Evolutionary conservation across 2,888 invertebrate species (phyloP).

Genomic region (Eupithecia subumbrata): DNA sequence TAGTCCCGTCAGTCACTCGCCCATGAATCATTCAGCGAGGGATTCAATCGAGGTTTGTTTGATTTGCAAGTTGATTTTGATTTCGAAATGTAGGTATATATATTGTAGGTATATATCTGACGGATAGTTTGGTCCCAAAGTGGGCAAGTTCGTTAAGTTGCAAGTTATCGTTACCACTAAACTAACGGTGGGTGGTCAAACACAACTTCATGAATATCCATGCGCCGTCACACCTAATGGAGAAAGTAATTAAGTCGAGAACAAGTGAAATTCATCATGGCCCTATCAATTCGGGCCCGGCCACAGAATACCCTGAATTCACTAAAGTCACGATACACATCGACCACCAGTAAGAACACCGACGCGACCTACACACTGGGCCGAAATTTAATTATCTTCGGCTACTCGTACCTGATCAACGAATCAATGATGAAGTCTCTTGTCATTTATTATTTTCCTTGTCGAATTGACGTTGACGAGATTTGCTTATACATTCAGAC

Average conservation of each 20-base stretch:
- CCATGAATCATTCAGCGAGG: neutral
- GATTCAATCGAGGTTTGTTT: neutral
- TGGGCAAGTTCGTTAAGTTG: neutral
- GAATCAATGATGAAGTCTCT: too few species aligned
- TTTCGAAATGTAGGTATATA: neutral
- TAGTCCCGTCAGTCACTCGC: neutral
- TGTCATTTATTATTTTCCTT: too few species aligned
- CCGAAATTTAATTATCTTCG: too few species aligned
- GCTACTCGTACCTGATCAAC: too few species aligned
- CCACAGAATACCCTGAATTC: constrained; percentile 25
- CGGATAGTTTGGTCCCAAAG: neutral
- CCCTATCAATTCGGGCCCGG: constrained; percentile 55
- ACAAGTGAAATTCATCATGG: constrained; percentile 58
- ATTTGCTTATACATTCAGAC: too few species aligned
- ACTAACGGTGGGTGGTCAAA: constrained; percentile 12
- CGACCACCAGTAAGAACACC: constrained; percentile 14
- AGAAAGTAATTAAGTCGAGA: constrained; percentile 39
- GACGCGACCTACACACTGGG: neutral
- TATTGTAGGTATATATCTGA: too few species aligned
- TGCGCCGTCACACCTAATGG: constrained; percentile 28
- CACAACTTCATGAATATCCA: constrained; percentile 23
- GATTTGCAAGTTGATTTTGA: neutral
- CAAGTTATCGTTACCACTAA: neutral
- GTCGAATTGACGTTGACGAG: too few species aligned
- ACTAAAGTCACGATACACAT: constrained; percentile 1